phyloP scores from a whole-genome alignment of 2,797 vertebrate genomes.

The Synaphobranchus kaupii region DNA sequence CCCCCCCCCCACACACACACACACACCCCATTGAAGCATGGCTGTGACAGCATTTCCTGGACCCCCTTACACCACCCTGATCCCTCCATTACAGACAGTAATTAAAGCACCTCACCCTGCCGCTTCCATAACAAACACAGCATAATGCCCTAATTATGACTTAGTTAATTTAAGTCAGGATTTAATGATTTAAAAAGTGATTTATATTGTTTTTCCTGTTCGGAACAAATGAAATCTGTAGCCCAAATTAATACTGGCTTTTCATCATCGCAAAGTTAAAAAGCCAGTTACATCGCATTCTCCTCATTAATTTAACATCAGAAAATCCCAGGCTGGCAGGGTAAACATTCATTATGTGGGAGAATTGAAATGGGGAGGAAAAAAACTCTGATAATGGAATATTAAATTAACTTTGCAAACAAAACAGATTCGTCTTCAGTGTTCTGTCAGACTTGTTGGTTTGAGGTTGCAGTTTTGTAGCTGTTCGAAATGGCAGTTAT shows the following conservation, averaged over 20 bases:
- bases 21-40: slow-evolving; percentile 57
- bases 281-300: slow-evolving; percentile 92
- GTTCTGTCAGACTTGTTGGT: slow-evolving; percentile 40
- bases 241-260: slow-evolving; percentile 99
- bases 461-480: slow-evolving; percentile 18
- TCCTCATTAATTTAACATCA: slow-evolving; percentile 87
- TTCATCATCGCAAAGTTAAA: slow-evolving; percentile 93
- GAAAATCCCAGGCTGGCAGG: slow-evolving; percentile 75
- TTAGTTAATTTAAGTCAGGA: slow-evolving; percentile 99
- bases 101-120: slow-evolving; percentile 99
- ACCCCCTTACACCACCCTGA: slow-evolving; percentile 72
- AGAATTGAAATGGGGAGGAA: slow-evolving; percentile 62
- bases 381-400: slow-evolving; percentile 63
- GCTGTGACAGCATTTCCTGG: slow-evolving; percentile 73
- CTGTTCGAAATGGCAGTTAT: slow-evolving; percentile 26
- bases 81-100: slow-evolving; percentile 98
- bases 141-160: slow-evolving; percentile 99
- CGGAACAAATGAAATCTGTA: slow-evolving; percentile 99
- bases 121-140: slow-evolving; percentile 99
- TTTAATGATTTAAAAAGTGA: slow-evolving; percentile 99
- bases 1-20: neutral
- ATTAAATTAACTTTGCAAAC: slow-evolving; percentile 74
- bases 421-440: slow-evolving; percentile 59
- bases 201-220: slow-evolving; percentile 94
- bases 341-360: slow-evolving; percentile 75